Percentiles rank a stretch among this genome's conserved stretches.
Evolutionary conservation across 2,888 invertebrate species (phyloP).

Genomic region (Megaustenia siamemsis): DNA sequence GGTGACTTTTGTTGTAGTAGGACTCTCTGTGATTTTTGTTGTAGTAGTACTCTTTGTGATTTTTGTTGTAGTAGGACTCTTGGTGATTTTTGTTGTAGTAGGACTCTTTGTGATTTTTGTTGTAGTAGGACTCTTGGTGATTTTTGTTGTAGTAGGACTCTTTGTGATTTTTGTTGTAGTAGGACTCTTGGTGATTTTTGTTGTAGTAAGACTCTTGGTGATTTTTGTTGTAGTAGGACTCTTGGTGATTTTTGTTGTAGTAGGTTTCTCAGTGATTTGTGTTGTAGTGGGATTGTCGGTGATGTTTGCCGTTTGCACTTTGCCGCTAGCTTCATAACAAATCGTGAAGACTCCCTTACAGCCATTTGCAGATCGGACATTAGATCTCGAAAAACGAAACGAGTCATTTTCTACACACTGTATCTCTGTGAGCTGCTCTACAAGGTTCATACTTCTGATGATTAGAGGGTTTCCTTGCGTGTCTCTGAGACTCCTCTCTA

Average conservation of each 20-base stretch:
- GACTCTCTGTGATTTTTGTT: too few species aligned
- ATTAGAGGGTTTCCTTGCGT: neutral
- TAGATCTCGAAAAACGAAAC: neutral
- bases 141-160: too few species aligned
- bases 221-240: too few species aligned
- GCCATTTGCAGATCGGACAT: neutral
- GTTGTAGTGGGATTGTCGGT: neutral
- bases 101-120: too few species aligned
- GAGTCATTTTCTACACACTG: neutral
- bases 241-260: neutral
- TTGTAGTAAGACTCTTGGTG: too few species aligned
- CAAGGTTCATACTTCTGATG: neutral
- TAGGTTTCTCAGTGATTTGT: neutral
- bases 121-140: too few species aligned
- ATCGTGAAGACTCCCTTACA: neutral
- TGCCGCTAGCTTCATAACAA: neutral
- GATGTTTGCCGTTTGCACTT: neutral
- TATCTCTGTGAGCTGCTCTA: constrained; percentile 6
- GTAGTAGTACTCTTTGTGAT: too few species aligned
- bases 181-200: too few species aligned
- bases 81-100: too few species aligned
- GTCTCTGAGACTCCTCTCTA: neutral
- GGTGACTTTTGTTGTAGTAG: too few species aligned
- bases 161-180: too few species aligned
- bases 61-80: too few species aligned